These are phyloP conservation scores for Phaenicophaeus curvirostris DNA, from an alignment of 2,797 vertebrate species.

Conservation along the genomic window DNA sequence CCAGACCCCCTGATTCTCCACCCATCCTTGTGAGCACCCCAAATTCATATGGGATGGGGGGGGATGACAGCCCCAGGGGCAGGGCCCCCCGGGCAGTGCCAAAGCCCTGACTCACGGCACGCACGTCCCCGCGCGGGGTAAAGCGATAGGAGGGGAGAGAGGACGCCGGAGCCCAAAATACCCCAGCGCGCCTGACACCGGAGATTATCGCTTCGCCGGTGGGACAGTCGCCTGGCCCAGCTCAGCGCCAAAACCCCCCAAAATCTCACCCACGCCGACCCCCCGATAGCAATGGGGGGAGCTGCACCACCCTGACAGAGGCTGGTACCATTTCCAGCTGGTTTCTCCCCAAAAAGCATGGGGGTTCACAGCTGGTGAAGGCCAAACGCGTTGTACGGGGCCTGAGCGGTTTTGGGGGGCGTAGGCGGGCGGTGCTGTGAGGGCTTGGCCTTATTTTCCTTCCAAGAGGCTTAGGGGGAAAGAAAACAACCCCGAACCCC, in stretches of 20 bases:
- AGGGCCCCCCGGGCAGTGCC: constrained; percentile 48
- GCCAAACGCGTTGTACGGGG: not conserved
- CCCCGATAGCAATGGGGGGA: accelerated
- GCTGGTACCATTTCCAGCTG: not conserved
- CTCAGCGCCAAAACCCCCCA: not conserved
- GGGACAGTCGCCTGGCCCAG: not conserved
- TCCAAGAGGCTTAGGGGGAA: not conserved
- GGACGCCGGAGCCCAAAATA: constrained; percentile 65
- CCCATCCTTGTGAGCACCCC: not conserved
- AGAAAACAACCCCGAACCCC: not conserved
- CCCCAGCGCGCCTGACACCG: constrained; percentile 49
- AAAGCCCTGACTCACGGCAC: constrained; percentile 63
- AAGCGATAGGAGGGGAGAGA: constrained; percentile 61
- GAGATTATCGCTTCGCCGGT: constrained; percentile 53
- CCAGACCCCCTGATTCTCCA: not conserved
- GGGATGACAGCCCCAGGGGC: not conserved
- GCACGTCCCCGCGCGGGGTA: constrained; percentile 46
- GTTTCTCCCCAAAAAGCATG: not conserved
- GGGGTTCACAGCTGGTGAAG: not conserved
- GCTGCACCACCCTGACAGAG: accelerated
- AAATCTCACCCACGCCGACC: not conserved
- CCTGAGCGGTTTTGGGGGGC: not conserved
- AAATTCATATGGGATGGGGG: no score
- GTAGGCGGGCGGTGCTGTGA: not conserved
- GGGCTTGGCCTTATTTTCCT: not conserved